A percentile compares a stretch with the other conserved stretches of the same genome.
Evolutionary conservation across 1,140 invertebrate species (phyloP).

Genomic region (Eciton burchellii): DNA sequence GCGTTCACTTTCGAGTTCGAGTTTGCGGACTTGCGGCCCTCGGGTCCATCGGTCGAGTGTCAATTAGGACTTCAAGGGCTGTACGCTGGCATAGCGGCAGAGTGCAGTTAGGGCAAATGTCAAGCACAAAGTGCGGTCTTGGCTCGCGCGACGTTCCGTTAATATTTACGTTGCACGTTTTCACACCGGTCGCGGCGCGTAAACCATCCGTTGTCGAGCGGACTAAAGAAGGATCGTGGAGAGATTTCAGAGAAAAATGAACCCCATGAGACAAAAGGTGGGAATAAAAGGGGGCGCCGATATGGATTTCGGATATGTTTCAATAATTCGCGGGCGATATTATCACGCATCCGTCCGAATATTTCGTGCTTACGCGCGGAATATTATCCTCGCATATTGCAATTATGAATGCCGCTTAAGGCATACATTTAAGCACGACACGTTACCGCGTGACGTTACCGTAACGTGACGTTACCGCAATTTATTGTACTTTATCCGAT

Average conservation of each 20-base stretch:
- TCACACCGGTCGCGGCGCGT: slow-evolving; percentile 27
- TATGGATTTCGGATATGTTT: neutral
- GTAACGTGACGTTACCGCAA: neutral
- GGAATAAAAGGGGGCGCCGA: neutral
- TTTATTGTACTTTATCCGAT: slow-evolving; percentile 4
- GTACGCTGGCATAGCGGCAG: neutral
- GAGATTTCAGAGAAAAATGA: slow-evolving; percentile 28
- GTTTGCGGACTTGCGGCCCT: neutral
- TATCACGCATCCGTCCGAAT: slow-evolving; percentile 11
- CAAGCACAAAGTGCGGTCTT: slow-evolving; percentile 14
- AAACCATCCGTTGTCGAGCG: neutral
- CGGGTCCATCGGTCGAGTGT: slow-evolving; percentile 44
- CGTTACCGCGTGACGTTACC: neutral
- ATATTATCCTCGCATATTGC: slow-evolving; percentile 8
- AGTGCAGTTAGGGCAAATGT: slow-evolving; percentile 20
- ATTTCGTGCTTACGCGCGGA: slow-evolving; percentile 25
- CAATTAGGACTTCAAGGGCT: slow-evolving; percentile 47
- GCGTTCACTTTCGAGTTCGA: no score
- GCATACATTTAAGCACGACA: slow-evolving; percentile 1
- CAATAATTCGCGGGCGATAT: slow-evolving; percentile 14
- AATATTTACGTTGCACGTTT: slow-evolving; percentile 59
- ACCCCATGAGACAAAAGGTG: neutral
- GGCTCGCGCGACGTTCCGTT: slow-evolving; percentile 40
- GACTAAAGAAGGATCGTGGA: neutral
- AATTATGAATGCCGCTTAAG: slow-evolving; percentile 21